Percentiles rank a stretch among this genome's conserved stretches.
Evolutionary conservation across 2,113 vertebrate genomes (phyloP).

Genomic region (Coturnix japonica): DNA sequence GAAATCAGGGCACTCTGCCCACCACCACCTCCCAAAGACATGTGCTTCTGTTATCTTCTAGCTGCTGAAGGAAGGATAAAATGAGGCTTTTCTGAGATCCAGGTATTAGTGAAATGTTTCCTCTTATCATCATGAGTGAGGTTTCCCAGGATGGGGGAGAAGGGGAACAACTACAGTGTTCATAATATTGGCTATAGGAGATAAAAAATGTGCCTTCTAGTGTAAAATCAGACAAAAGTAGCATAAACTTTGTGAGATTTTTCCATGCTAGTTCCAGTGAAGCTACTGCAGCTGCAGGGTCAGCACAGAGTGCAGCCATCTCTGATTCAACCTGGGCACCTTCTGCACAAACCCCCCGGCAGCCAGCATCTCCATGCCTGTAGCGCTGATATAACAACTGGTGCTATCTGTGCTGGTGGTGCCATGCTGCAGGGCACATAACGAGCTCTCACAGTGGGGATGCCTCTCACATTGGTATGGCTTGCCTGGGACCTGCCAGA

Average conservation of each 20-base stretch:
- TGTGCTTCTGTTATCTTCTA: not conserved
- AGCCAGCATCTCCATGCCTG: not conserved
- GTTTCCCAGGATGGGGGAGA: not conserved
- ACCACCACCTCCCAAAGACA: not conserved
- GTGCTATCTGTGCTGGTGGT: not conserved
- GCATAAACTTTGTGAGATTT: not conserved
- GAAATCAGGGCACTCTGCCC: not conserved
- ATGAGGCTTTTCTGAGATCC: not conserved
- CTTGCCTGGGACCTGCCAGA: rapidly evolving
- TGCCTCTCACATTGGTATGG: rapidly evolving
- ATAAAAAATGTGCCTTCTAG: not conserved
- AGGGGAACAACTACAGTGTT: not conserved
- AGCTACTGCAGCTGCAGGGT: not conserved
- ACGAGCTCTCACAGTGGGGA: rapidly evolving
- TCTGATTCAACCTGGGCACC: not conserved
- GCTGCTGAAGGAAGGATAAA: not conserved
- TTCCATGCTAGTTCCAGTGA: not conserved
- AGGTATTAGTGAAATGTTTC: not conserved
- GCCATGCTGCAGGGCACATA: not conserved
- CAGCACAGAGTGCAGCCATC: rapidly evolving
- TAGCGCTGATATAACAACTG: not conserved
- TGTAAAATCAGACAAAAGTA: not conserved
- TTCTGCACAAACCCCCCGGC: not conserved
- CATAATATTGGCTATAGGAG: not conserved
- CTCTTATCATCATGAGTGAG: not conserved